Conservation (phyloP, 2,113 vertebrate genomes). For the Phalacrocorax aristotelis region DNA sequence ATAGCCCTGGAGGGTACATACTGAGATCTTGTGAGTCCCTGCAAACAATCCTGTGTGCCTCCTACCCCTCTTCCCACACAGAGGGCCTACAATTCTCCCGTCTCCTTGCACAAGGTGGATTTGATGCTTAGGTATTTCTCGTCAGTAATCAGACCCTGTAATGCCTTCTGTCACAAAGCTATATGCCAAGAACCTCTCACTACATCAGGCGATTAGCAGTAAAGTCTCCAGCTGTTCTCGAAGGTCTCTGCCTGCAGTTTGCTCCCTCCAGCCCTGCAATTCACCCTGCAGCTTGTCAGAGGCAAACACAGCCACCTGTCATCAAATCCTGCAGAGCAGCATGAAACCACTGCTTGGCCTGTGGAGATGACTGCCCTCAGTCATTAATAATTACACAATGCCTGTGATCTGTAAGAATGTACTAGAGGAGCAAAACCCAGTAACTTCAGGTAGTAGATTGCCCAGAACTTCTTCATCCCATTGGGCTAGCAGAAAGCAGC, state of each 20-base stretch:
- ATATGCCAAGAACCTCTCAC: not conserved
- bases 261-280: not conserved
- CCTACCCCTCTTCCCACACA: not conserved
- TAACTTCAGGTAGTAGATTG: not conserved
- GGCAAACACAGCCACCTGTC: not conserved
- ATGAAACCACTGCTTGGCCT: not conserved
- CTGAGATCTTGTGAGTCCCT: not conserved
- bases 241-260: not conserved
- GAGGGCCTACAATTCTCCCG: not conserved
- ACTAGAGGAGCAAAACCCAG: not conserved
- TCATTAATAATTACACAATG: not conserved
- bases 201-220: not conserved
- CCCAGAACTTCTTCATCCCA: not conserved
- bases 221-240: not conserved
- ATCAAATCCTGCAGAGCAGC: not conserved
- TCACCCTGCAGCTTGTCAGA: not conserved
- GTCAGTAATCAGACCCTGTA: not conserved
- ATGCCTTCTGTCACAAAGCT: not conserved
- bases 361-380: not conserved
- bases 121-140: not conserved
- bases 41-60: not conserved
- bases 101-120: not conserved
- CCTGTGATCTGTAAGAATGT: not conserved
- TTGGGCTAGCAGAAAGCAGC: fast-evolving
- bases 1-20: not conserved